phyloP scores from a whole-genome alignment of 2,113 vertebrate genomes.

The Mesitornis unicolor region DNA sequence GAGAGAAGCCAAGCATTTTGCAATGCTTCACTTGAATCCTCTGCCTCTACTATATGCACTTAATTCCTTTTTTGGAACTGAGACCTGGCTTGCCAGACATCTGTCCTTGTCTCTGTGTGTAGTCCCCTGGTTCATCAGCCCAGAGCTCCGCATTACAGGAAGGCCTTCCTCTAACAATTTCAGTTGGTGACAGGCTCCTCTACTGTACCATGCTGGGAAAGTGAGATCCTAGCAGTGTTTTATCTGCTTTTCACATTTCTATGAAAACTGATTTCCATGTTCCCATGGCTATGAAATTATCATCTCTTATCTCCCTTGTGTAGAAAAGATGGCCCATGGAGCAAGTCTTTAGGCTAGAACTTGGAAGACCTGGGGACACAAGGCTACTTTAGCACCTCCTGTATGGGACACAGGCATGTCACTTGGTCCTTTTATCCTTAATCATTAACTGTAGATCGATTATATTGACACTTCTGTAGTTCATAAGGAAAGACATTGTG shows the following conservation, averaged over 20 bases:
- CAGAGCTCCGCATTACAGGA: not conserved
- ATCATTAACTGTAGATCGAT: not conserved
- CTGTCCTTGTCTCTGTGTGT: not conserved
- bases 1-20: not conserved
- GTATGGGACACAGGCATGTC: fast-evolving
- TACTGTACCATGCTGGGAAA: not conserved
- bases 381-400: not conserved
- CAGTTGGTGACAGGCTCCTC: not conserved
- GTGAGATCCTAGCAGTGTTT: not conserved
- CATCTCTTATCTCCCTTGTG: not conserved
- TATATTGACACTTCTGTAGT: not conserved
- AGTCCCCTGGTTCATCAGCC: not conserved
- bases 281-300: not conserved
- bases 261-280: not conserved
- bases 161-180: not conserved
- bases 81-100: not conserved
- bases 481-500: not conserved
- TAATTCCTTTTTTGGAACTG: not conserved
- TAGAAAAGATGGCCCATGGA: not conserved
- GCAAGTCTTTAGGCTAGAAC: not conserved
- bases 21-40: not conserved
- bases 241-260: not conserved
- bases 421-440: not conserved
- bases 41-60: not conserved
- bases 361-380: not conserved